Conservation (phyloP, 1,140 invertebrate species). For the Reticulitermes speratus region DNA sequence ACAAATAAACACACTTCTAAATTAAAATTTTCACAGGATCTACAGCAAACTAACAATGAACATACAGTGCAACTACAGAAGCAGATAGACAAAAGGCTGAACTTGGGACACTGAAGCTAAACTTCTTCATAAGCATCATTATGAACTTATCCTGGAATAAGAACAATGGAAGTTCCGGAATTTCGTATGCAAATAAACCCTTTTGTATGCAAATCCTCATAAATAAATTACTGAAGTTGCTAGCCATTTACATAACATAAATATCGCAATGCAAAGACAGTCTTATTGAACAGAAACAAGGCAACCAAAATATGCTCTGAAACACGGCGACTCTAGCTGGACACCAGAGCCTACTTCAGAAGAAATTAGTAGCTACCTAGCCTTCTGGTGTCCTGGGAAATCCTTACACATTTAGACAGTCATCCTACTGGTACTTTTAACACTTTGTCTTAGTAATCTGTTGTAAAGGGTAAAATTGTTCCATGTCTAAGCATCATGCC, state of each 20-base stretch:
- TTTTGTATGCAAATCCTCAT: background rate
- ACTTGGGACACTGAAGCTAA: background rate
- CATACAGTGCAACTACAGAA: background rate
- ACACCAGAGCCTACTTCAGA: too few relatives aligned
- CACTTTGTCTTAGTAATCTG: too few relatives aligned
- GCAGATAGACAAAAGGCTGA: background rate
- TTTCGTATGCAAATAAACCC: slow-evolving; percentile 12
- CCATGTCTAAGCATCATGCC: too few relatives aligned
- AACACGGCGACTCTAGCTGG: too few relatives aligned
- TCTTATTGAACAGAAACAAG: background rate
- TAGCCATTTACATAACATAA: background rate
- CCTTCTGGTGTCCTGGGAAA: background rate
- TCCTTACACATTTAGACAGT: background rate
- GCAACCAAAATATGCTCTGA: too few relatives aligned
- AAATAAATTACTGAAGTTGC: background rate
- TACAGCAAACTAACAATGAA: too few relatives aligned
- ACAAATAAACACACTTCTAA: too few relatives aligned
- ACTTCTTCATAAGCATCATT: background rate
- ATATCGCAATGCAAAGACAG: background rate
- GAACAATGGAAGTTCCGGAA: background rate
- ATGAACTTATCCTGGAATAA: background rate
- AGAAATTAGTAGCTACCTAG: too few relatives aligned
- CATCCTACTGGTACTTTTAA: too few relatives aligned
- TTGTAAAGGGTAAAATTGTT: too few relatives aligned
- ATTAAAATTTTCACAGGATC: too few relatives aligned